Conservation (phyloP, 2,888 invertebrate genomes). For the Cyclophora albipunctata region DNA sequence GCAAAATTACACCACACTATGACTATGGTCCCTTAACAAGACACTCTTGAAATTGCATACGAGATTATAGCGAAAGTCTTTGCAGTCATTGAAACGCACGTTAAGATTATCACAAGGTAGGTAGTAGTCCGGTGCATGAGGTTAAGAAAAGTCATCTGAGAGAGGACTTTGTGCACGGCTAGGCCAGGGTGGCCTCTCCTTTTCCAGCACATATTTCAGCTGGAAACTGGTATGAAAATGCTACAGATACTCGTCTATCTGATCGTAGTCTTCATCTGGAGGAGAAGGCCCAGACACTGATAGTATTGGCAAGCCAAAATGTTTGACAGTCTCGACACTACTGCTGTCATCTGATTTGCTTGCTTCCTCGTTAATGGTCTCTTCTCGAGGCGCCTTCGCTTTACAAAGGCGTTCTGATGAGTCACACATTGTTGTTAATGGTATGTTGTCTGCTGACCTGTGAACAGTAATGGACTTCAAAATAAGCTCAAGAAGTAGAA, state of each 20-base stretch:
- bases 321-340: conserved; percentile 72
- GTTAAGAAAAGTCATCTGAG: conserved; percentile 34
- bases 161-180: conserved; percentile 60
- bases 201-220: conserved; percentile 70
- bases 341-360: conserved; percentile 64
- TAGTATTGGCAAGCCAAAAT: conserved; percentile 83
- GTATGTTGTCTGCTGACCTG: conserved; percentile 71
- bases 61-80: conserved; percentile 36
- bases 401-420: conserved; percentile 70
- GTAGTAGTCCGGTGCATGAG: conserved; percentile 34
- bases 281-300: conserved; percentile 88
- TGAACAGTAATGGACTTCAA: conserved; percentile 4
- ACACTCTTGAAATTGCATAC: conserved; percentile 41
- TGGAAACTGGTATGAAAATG: conserved; percentile 70
- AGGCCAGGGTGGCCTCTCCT: conserved; percentile 63
- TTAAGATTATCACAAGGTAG: conserved; percentile 36
- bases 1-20: conserved; percentile 48
- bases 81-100: conserved; percentile 36
- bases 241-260: conserved; percentile 79
- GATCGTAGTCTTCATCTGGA: conserved; percentile 80
- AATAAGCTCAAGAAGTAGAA: neutral
- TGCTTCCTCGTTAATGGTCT: conserved; percentile 65
- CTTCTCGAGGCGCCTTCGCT: conserved; percentile 54
- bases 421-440: conserved; percentile 62
- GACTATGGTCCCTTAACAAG: conserved; percentile 63